Percentiles rank a stretch among this genome's conserved stretches.
These are phyloP conservation scores for Toxotes jaculatrix DNA, from an alignment of 2,113 vertebrate genomes.

Conservation along the genomic window DNA sequence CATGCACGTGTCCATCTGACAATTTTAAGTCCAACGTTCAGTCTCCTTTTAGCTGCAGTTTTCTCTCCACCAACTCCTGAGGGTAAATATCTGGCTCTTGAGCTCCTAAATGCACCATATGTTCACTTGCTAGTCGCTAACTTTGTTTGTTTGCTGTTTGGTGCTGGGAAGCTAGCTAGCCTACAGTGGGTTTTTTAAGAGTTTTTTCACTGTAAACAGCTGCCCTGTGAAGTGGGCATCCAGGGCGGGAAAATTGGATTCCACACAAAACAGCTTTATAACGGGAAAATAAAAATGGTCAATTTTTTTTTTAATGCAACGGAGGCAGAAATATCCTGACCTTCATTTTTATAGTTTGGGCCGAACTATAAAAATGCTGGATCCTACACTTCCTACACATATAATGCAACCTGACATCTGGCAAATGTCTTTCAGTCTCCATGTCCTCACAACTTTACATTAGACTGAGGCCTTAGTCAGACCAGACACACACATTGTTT, in stretches of 20 bases:
- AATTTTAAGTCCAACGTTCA: not conserved
- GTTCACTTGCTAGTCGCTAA: not conserved
- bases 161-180: not conserved
- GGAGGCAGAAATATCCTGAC: not conserved
- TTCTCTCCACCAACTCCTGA: not conserved
- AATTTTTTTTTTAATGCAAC: not conserved
- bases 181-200: not conserved
- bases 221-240: not conserved
- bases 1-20: not conserved
- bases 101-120: not conserved
- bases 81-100: not conserved
- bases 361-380: not conserved
- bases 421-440: not conserved
- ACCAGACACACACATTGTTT: not conserved
- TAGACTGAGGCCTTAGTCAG: not conserved
- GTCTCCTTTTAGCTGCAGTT: not conserved
- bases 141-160: not conserved
- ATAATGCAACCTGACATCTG: not conserved
- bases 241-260: too few species aligned
- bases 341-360: not conserved
- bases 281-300: not conserved
- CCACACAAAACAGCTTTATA: not conserved
- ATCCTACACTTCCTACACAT: not conserved
- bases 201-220: not conserved
- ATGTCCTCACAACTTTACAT: not conserved